Evolutionary conservation across 2,888 invertebrate genomes (phyloP).

Genomic region (Sminthurinus aureus): DNA sequence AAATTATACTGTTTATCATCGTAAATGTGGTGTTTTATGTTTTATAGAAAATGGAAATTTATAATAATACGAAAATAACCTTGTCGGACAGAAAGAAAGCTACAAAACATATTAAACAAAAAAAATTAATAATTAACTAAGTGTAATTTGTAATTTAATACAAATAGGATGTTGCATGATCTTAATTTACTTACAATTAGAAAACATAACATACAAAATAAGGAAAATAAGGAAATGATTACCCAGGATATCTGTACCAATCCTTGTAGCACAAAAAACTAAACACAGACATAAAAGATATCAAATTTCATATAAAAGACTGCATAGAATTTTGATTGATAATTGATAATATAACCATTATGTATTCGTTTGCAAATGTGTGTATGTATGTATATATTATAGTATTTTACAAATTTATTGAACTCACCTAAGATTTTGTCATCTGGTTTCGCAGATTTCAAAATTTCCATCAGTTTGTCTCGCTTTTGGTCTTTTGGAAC

Average conservation of each 20-base stretch:
- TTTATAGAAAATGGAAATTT: too few species aligned
- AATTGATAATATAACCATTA: too few species aligned
- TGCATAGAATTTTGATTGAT: too few species aligned
- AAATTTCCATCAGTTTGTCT: constrained; percentile 74
- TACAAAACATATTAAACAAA: background rate
- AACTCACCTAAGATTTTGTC: constrained; percentile 63
- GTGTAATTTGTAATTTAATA: too few species aligned
- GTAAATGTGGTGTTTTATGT: background rate
- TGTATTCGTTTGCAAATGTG: background rate
- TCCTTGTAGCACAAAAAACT: background rate
- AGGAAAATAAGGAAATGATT: too few species aligned
- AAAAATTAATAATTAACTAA: too few species aligned
- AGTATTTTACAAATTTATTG: constrained; percentile 86
- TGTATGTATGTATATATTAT: constrained; percentile 62
- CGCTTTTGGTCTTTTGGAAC: constrained; percentile 78
- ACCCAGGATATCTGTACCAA: background rate
- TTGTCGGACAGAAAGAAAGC: background rate
- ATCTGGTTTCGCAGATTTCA: constrained; percentile 66
- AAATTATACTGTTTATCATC: too few species aligned
- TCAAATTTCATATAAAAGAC: too few species aligned
- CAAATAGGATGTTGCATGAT: too few species aligned
- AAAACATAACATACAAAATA: too few species aligned
- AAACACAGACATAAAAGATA: background rate
- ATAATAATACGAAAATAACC: background rate
- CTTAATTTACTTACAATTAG: too few species aligned